Conservation (phyloP, 2,888 invertebrate species). For the Meteorus colon region DNA sequence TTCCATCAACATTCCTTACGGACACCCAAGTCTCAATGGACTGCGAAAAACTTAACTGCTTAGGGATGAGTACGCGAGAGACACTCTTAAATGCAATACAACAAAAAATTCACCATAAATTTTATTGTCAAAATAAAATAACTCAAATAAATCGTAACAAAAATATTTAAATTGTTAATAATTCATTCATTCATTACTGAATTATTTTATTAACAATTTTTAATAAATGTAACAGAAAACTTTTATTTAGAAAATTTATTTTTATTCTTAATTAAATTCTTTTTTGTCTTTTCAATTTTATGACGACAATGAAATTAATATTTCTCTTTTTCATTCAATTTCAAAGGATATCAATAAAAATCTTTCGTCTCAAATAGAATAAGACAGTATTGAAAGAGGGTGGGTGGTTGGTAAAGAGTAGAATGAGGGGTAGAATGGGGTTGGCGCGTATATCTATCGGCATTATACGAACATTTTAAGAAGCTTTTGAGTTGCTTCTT, state of each 20-base stretch:
- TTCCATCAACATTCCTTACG: constrained; percentile 68
- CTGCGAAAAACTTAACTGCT: constrained; percentile 60
- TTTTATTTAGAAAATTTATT: no score
- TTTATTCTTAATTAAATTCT: no score
- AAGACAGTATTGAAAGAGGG: not conserved
- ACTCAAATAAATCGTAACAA: not conserved
- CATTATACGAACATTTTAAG: constrained; percentile 60
- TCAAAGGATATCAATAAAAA: constrained; percentile 4
- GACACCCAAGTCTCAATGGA: constrained; percentile 64
- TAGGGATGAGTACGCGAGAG: constrained; percentile 9
- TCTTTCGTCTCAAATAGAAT: not conserved
- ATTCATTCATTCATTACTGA: no score
- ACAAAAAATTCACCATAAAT: constrained; percentile 44
- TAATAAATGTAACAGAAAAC: no score
- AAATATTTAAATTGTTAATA: not conserved
- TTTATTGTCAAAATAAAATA: not conserved
- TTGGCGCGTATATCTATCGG: constrained; percentile 20
- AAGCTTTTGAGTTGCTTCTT: constrained; percentile 53
- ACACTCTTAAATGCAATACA: not conserved
- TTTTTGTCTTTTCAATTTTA: no score
- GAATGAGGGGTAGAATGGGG: constrained; percentile 6
- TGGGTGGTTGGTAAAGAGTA: not conserved
- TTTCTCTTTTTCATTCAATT: not conserved
- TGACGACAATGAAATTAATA: no score
- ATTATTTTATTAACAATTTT: no score